phyloP scores from a whole-genome alignment of 2,113 vertebrate genomes.

The Alectura lathami region DNA sequence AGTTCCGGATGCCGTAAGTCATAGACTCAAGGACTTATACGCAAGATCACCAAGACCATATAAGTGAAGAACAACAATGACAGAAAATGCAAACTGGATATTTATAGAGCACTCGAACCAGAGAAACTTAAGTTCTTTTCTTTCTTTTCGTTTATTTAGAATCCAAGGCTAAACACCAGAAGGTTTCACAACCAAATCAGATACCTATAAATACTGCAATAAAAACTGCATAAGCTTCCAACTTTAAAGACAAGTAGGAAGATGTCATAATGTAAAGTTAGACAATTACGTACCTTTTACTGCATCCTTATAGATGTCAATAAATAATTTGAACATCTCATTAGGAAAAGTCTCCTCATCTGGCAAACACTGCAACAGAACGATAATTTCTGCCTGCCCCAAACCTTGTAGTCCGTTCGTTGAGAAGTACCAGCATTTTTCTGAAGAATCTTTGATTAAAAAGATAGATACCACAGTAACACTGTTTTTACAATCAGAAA shows the following conservation, averaged over 20 bases:
- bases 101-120: not conserved
- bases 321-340: slow-evolving; percentile 88
- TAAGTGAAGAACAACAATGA: not conserved
- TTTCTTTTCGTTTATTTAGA: not conserved
- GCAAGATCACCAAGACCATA: not conserved
- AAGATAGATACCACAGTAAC: not conserved
- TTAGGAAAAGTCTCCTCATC: slow-evolving; percentile 86
- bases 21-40: rapidly evolving
- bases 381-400: slow-evolving; percentile 91
- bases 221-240: not conserved
- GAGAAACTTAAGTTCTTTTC: not conserved
- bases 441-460: slow-evolving; percentile 81
- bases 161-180: not conserved
- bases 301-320: slow-evolving; percentile 91
- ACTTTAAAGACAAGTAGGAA: not conserved
- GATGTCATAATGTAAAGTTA: not conserved
- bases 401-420: slow-evolving; percentile 91
- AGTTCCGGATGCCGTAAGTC: not conserved
- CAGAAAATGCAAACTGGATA: not conserved
- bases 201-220: not conserved
- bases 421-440: slow-evolving; percentile 92
- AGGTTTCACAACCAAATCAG: not conserved
- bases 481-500: not conserved
- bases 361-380: slow-evolving; percentile 86
- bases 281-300: slow-evolving; percentile 82